Percentiles rank a stretch among this genome's conserved stretches.
phyloP scores from a whole-genome alignment of 2,888 invertebrate genomes.

The Polyommatus icarus region DNA sequence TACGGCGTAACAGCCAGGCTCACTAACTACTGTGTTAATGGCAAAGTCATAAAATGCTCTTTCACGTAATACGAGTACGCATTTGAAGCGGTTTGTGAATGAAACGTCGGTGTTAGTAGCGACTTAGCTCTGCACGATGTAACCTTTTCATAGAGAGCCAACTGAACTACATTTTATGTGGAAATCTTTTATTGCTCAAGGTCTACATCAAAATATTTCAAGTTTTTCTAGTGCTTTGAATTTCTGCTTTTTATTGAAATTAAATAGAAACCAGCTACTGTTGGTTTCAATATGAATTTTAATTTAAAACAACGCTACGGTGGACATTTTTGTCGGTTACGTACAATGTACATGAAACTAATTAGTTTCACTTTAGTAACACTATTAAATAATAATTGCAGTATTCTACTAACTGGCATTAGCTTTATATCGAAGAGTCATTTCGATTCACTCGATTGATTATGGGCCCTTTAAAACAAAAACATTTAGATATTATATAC shows the following conservation, averaged over 20 bases:
- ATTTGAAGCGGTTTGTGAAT: slow-evolving; percentile 28
- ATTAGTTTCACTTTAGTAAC: too few species aligned
- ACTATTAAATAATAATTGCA: too few species aligned
- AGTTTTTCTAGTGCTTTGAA: neutral
- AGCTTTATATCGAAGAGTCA: too few species aligned
- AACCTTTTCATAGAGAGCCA: slow-evolving; percentile 15
- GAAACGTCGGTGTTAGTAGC: slow-evolving; percentile 20
- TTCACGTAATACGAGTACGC: slow-evolving; percentile 5
- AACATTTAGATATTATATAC: too few species aligned
- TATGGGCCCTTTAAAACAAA: too few species aligned
- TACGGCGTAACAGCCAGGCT: slow-evolving; percentile 8
- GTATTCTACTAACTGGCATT: too few species aligned
- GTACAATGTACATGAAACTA: too few species aligned
- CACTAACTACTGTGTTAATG: slow-evolving; percentile 24
- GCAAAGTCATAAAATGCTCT: slow-evolving; percentile 26
- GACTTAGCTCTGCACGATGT: slow-evolving; percentile 18
- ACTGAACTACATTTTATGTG: slow-evolving; percentile 25
- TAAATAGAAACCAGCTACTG: neutral
- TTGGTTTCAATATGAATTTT: neutral
- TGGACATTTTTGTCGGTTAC: neutral
- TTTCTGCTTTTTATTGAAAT: neutral
- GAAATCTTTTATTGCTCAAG: neutral
- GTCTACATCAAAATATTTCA: neutral
- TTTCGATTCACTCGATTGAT: too few species aligned
- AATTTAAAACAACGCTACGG: neutral